A percentile compares a stretch with the other conserved stretches of the same genome.
phyloP scores from a whole-genome alignment of 1,140 invertebrate species.

The Luehdorfia chinensis region DNA sequence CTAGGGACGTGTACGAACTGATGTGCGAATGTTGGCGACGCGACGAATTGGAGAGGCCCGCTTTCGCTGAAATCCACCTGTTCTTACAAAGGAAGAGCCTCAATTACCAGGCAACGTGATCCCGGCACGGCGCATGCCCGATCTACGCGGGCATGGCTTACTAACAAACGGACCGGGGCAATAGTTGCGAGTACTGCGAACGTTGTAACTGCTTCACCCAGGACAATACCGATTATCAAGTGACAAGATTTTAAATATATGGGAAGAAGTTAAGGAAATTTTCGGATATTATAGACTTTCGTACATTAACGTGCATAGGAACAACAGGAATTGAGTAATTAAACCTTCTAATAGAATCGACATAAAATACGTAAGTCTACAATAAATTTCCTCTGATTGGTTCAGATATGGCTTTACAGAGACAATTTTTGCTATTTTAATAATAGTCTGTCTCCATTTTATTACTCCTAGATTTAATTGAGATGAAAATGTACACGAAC shows the following conservation, averaged over 20 bases:
- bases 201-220: background rate
- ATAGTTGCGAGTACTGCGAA: slow-evolving; percentile 7
- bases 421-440: too few relatives aligned
- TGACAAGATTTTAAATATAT: slow-evolving; percentile 22
- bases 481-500: too few relatives aligned
- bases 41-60: slow-evolving; percentile 86
- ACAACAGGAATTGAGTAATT: too few relatives aligned
- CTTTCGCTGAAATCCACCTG: slow-evolving; percentile 91
- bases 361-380: too few relatives aligned
- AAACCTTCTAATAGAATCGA: too few relatives aligned
- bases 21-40: slow-evolving; percentile 95
- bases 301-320: too few relatives aligned
- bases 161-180: slow-evolving; percentile 24
- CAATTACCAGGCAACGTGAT: slow-evolving; percentile 82
- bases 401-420: too few relatives aligned
- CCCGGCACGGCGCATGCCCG: slow-evolving; percentile 19
- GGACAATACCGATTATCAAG: background rate
- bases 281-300: too few relatives aligned
- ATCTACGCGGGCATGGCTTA: slow-evolving; percentile 17
- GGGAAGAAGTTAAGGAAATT: background rate
- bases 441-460: too few relatives aligned
- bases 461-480: too few relatives aligned
- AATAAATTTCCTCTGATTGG: too few relatives aligned
- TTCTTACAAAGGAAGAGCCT: slow-evolving; percentile 92
- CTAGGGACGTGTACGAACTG: slow-evolving; percentile 91